Evolutionary conservation across 2,113 vertebrate genomes (phyloP).

Genomic region (Hydrolagus affinis): DNA sequence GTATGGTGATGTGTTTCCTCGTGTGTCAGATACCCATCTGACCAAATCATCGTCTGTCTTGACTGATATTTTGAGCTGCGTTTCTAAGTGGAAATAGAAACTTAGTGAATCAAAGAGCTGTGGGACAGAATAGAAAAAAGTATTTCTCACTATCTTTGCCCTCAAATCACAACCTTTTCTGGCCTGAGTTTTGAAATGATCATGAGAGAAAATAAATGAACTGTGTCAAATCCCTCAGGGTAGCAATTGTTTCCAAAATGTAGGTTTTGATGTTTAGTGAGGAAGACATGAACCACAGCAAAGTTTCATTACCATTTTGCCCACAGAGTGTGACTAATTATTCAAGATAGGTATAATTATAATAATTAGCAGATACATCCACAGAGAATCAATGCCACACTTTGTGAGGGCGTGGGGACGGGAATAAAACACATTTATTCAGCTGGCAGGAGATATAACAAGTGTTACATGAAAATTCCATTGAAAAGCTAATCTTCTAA

Average conservation of each 20-base stretch:
- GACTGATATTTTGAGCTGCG: no score
- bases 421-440: background rate
- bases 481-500: background rate
- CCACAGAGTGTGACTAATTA: background rate
- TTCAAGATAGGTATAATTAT: background rate
- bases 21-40: no score
- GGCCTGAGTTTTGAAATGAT: background rate
- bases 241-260: background rate
- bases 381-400: background rate
- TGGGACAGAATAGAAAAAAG: no score
- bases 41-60: no score
- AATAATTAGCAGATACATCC: slow-evolving; percentile 16
- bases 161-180: no score
- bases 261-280: background rate
- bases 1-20: no score
- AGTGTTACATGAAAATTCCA: no score
- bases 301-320: background rate
- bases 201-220: background rate
- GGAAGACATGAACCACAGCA: background rate
- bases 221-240: background rate
- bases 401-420: no score
- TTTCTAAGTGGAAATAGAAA: no score
- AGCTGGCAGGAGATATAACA: background rate
- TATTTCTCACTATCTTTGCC: no score
- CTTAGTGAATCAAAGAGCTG: no score